Evolutionary conservation across 1,140 invertebrate species (phyloP), one percentile per base, ranked within the genome.

Genomic region (Drosophila serrata): DNA sequence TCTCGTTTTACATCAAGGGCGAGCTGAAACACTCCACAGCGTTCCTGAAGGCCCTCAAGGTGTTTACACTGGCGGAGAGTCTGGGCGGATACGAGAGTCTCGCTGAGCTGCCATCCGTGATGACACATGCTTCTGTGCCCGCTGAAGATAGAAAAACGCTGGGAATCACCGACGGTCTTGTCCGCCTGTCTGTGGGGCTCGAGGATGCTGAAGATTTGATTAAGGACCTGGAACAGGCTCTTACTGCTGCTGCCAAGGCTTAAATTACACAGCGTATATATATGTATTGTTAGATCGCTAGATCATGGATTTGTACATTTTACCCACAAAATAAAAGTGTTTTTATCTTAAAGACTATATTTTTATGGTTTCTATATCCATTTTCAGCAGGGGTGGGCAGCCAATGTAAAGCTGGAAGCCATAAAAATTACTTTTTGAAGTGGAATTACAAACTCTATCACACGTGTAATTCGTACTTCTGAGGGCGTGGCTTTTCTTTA

Each of bases 51-150:
- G 93, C 95, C 8, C 92, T 98, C 2, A 96, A 98, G 94, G 57
- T 98, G 7, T 97, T 99, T 90, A 96, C 95, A 3, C 93, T 99
- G n/a, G 98, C 98, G 12, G 98, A 99, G 93, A 99, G 98, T 93
- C 94, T 99, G 35, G 99, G 99, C 53, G 98, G 98, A 56, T 99
- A 97, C 92, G 98, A 99, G 93, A 99, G 98, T 93, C 95, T 99
- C 39, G 96, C 96, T 3, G 96, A 97, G 93, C 93, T 97, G 70
- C 97, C 97, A 12, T 91, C 87, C 95, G 95, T 82, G 94, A 97
- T 98, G 97, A 97, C 96, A 1, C 97, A 98, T 85, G 95, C 96
- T 15, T 97, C 96, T 0, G 94, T 97, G 11, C 96, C 97, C 4
- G 93, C 93, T 65, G 95, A 96, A 19, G 95, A 96, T 63, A 93